Base-by-base conservation (phyloP, 2,113 vertebrate species). In the Pica pica region DNA sequence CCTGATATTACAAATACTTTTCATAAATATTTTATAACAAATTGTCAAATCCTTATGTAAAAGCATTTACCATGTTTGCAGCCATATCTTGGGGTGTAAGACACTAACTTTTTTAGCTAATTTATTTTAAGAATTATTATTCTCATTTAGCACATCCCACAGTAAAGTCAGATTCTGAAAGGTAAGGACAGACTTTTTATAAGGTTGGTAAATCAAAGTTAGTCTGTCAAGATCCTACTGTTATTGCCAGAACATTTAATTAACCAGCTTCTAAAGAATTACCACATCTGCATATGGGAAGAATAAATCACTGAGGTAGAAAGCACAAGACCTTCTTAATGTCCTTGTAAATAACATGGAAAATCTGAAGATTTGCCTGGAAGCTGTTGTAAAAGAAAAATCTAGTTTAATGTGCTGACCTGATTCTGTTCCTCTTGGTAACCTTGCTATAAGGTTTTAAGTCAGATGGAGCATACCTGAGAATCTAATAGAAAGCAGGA, bases 331-430 rank as follows among this genome's bases (percentile, higher is more conserved):
- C 56, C 71, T 93, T 86, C 82, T 93, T 89, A 86, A 90, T 60
- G 88, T 91, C 94, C 90, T 95, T 94, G 75, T 93, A 94, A 95
- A 96, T 94, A 96, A 83, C 30, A 49, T 63, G 49, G 56, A 89
- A 95, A 92, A 92, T 70, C 63, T 81, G 55, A 95, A 88, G 88
- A 92, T 93, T 93, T 96, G 88, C 75, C 94, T 92, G 68, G 35
- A 89, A 95, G 89, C 67, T 2, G 19, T 46, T 65, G 74, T 64
- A 83, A 89, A 93, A 91, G 53, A 79, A 84, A 93, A 85, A 95
- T 70, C 70, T 93, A 42, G 71, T 94, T 87, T 95, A 95, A 88
- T 77, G 35, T 83, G 68, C n/a, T 96, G 95, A 93, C 92, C 94
- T 95, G 78, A 90, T 97, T 96, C 87, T 94, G 70, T 93, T 96